Percentiles rank a stretch among this genome's conserved stretches.
These are phyloP conservation scores for Silurus lanzhouensis DNA, from an alignment of 2,797 vertebrate species.

Conservation along the genomic window DNA sequence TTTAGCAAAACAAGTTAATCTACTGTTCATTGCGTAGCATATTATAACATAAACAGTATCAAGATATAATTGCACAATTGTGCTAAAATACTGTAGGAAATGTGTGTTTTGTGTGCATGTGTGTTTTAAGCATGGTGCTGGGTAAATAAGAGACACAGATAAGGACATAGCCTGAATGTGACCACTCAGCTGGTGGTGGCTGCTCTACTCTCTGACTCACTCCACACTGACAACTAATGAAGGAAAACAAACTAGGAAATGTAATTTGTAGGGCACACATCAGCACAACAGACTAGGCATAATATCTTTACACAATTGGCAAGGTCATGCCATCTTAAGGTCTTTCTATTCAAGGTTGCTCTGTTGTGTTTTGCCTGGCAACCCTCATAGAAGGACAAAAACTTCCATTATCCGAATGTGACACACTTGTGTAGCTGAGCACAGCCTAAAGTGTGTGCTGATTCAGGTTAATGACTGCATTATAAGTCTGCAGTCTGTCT, in stretches of 20 bases:
- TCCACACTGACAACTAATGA: constrained; percentile 51
- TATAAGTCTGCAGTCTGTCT: constrained; percentile 16
- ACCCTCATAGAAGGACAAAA: constrained; percentile 18
- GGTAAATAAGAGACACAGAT: constrained; percentile 32
- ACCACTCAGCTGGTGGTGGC: constrained; percentile 53
- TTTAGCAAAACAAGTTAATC: constrained; percentile 2
- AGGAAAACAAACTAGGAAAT: constrained; percentile 33
- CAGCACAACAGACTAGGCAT: constrained; percentile 27
- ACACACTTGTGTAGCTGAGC: constrained; percentile 7
- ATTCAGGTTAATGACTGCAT: constrained; percentile 33
- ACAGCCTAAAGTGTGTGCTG: constrained; percentile 18
- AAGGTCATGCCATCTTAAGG: constrained; percentile 34
- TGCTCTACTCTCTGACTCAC: constrained; percentile 26
- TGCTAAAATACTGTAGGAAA: constrained; percentile 10
- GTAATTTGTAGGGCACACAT: constrained; percentile 28
- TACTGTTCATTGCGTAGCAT: background rate
- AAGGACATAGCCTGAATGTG: constrained; percentile 43
- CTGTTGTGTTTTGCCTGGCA: constrained; percentile 9
- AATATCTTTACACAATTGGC: constrained; percentile 40
- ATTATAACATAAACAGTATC: constrained; percentile 2
- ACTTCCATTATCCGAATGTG: constrained; percentile 12
- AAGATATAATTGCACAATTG: background rate
- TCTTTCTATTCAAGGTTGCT: constrained; percentile 22
- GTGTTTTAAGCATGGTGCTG: constrained; percentile 25
- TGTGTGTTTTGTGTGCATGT: background rate